phyloP scores from a whole-genome alignment of 2,888 invertebrate genomes.

The Agrotis clavis region DNA sequence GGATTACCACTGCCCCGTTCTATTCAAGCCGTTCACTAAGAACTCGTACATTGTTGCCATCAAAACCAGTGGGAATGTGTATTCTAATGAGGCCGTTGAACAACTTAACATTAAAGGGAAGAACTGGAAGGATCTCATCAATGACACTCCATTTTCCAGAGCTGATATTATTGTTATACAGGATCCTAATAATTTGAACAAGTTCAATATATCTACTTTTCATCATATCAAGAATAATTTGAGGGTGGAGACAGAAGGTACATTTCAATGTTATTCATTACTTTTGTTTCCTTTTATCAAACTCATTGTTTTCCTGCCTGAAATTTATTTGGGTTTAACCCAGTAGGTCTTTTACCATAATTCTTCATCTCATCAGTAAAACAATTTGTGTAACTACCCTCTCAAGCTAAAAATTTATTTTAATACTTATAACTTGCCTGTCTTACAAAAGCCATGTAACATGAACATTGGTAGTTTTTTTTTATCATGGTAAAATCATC shows the following conservation, averaged over 20 bases:
- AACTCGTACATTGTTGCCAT: slow-evolving; percentile 98
- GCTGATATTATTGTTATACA: slow-evolving; percentile 98
- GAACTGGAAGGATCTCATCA: slow-evolving; percentile 98
- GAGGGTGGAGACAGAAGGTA: slow-evolving; percentile 96
- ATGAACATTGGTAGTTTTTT: neutral
- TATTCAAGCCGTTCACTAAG: slow-evolving; percentile 97
- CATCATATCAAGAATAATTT: slow-evolving; percentile 98
- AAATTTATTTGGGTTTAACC: neutral
- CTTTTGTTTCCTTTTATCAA: no score
- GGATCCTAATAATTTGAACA: slow-evolving; percentile 96
- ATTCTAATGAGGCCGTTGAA: slow-evolving; percentile 98
- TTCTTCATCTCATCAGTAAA: neutral
- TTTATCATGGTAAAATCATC: no score
- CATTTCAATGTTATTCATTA: neutral
- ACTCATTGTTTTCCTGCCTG: no score
- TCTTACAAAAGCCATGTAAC: neutral
- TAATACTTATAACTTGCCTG: neutral
- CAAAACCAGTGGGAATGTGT: slow-evolving; percentile 98
- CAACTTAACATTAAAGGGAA: slow-evolving; percentile 98
- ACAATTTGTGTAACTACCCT: neutral
- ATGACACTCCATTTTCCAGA: slow-evolving; percentile 96
- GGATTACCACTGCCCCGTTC: slow-evolving; percentile 97
- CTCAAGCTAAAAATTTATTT: neutral
- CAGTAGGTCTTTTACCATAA: neutral
- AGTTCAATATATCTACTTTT: slow-evolving; percentile 98